These are phyloP conservation scores for Hydroisotoma schaefferi DNA, from an alignment of 2,888 invertebrate species.

Conservation along the genomic window DNA sequence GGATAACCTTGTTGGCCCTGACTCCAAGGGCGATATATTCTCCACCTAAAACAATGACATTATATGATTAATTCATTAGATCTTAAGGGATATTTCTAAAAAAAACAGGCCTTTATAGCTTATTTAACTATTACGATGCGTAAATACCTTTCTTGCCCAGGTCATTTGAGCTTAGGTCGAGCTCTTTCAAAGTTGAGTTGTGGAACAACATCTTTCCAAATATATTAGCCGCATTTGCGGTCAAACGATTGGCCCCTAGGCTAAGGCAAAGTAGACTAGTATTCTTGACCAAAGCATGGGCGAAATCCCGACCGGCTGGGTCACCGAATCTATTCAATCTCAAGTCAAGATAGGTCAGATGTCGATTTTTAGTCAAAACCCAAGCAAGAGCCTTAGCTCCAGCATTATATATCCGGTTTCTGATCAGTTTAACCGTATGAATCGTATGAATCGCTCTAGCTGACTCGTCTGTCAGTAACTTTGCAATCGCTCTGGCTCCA, in stretches of 20 bases:
- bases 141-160: constrained; percentile 34
- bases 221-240: constrained; percentile 31
- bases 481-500: constrained; percentile 44
- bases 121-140: constrained; percentile 26
- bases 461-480: constrained; percentile 33
- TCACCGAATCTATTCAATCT: constrained; percentile 41
- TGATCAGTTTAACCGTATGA: constrained; percentile 38
- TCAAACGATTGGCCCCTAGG: constrained; percentile 41
- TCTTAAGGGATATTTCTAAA: background rate
- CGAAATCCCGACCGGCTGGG: constrained; percentile 40
- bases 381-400: constrained; percentile 47
- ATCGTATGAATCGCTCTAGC: constrained; percentile 36
- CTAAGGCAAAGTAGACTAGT: constrained; percentile 25
- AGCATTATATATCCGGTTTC: constrained; percentile 39
- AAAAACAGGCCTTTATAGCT: constrained; percentile 16
- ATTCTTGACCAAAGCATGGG: constrained; percentile 41
- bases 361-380: constrained; percentile 34
- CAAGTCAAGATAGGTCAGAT: constrained; percentile 34
- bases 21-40: constrained; percentile 39
- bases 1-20: constrained; percentile 33
- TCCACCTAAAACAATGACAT: constrained; percentile 29
- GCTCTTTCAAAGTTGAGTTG: constrained; percentile 35
- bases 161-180: constrained; percentile 45
- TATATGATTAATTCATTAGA: background rate
- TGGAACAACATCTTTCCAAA: constrained; percentile 45